A percentile compares a stretch with the other conserved stretches of the same genome.
These are phyloP conservation scores for Tortricodes alternella DNA, from an alignment of 2,888 invertebrate genomes.

Conservation along the genomic window DNA sequence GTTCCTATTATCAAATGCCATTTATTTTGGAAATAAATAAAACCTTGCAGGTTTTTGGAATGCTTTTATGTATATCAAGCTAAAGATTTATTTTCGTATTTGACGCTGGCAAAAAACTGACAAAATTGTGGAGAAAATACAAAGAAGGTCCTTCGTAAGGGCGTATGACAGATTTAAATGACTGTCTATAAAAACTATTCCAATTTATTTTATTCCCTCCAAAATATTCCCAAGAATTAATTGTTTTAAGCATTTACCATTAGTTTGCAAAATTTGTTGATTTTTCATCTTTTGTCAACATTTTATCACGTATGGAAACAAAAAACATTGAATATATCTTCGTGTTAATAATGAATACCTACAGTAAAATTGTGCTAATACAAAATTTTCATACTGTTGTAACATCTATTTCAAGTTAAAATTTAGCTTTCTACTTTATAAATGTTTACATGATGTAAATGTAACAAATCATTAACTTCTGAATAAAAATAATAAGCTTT, in stretches of 20 bases:
- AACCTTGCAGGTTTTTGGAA: background rate
- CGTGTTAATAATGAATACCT: no score
- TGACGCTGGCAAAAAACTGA: slow-evolving; percentile 26
- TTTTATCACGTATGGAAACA: no score
- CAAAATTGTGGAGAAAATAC: slow-evolving; percentile 23
- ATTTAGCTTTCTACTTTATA: no score
- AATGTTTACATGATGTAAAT: no score
- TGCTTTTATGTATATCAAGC: slow-evolving; percentile 22
- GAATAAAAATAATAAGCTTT: slow-evolving; percentile 60
- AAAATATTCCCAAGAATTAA: slow-evolving; percentile 25
- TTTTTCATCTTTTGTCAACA: background rate
- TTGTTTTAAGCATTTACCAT: slow-evolving; percentile 11
- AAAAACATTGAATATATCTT: background rate
- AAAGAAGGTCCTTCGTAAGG: slow-evolving; percentile 1
- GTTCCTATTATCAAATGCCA: slow-evolving; percentile 32
- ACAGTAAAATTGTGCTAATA: no score
- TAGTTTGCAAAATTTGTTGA: background rate
- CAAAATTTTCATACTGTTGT: no score
- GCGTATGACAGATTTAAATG: slow-evolving; percentile 8
- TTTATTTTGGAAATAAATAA: slow-evolving; percentile 32
- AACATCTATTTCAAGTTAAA: no score
- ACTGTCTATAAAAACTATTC: slow-evolving; percentile 18
- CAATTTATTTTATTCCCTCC: slow-evolving; percentile 24
- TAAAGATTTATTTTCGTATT: slow-evolving; percentile 31
- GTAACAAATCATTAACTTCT: background rate